Conservation (phyloP, 2,113 vertebrate genomes). For the Mungos mungo region DNA sequence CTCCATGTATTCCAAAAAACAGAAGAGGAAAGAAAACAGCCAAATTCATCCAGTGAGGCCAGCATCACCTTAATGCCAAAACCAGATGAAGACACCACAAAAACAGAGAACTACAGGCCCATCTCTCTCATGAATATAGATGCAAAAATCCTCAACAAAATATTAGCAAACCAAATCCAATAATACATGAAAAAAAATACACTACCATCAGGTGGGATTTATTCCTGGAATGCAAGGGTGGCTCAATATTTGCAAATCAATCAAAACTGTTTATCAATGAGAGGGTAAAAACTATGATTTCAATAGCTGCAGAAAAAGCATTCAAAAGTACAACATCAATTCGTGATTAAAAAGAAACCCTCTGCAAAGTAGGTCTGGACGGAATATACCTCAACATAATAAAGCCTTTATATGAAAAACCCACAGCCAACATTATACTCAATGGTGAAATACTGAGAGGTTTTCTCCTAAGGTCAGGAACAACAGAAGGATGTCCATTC, state of each 20-base stretch:
- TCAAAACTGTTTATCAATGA: not conserved
- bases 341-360: not conserved
- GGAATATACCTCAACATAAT: not conserved
- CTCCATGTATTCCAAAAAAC: not conserved
- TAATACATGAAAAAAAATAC: not conserved
- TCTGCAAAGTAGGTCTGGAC: not conserved
- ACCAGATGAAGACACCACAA: not conserved
- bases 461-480: not conserved
- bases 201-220: not conserved
- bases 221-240: not conserved
- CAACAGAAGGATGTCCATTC: not conserved
- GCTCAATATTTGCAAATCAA: not conserved
- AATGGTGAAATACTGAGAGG: not conserved
- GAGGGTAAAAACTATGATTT: not conserved
- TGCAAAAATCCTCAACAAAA: not conserved
- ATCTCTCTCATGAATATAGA: not conserved
- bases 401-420: not conserved
- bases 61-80: not conserved
- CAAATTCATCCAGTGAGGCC: not conserved
- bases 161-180: not conserved
- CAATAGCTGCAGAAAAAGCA: not conserved
- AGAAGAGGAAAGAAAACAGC: not conserved
- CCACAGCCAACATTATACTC: not conserved
- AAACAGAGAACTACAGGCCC: not conserved
- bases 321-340: not conserved